Conservation (phyloP, 2,113 vertebrate species). For the Podocnemis expansa region DNA sequence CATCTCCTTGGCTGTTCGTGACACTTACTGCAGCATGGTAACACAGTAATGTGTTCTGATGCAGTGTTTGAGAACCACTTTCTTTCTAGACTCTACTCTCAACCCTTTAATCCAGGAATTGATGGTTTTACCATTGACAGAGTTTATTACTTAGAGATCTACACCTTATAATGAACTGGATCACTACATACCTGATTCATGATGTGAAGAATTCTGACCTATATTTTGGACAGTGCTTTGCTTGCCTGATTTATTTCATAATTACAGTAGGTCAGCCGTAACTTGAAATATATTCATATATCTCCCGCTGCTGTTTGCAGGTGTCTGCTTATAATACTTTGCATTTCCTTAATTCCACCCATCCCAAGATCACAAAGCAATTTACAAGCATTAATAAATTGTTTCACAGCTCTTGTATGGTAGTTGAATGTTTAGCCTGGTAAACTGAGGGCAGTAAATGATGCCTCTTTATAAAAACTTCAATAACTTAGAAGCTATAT, state of each 20-base stretch:
- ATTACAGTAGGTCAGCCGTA: not conserved
- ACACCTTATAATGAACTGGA: not conserved
- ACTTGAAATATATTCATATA: not conserved
- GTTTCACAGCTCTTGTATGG: not conserved
- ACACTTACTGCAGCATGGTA: no score
- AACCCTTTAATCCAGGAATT: not conserved
- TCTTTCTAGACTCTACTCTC: not conserved
- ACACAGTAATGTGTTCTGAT: no score
- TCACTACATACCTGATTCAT: not conserved
- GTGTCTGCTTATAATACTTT: not conserved
- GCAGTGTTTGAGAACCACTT: no score
- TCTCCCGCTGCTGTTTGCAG: not conserved
- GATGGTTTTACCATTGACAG: not conserved
- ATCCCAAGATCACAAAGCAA: not conserved
- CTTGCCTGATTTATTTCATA: not conserved
- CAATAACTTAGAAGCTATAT: not conserved
- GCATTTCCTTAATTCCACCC: not conserved
- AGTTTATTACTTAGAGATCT: not conserved
- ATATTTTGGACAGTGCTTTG: not conserved
- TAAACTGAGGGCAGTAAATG: not conserved
- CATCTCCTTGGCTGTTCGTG: no score
- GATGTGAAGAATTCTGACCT: accelerated
- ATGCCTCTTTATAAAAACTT: not conserved
- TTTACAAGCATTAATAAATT: not conserved
- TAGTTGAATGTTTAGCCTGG: not conserved